Evolutionary conservation across 1,140 invertebrate species (phyloP).

Genomic region (Diuraphis noxia): DNA sequence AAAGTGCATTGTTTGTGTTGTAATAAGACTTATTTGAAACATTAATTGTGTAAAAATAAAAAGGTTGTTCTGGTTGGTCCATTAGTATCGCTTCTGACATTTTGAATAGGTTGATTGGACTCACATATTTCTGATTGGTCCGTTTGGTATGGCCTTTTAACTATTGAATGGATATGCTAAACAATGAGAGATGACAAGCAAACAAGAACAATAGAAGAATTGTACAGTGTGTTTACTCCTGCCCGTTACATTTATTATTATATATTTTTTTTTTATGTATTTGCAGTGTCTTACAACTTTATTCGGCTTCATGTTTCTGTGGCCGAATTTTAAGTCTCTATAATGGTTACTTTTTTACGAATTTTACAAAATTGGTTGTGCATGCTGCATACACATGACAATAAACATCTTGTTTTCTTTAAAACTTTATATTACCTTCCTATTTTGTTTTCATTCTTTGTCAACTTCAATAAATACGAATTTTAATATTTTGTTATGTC

Average conservation of each 20-base stretch:
- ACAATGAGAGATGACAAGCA: not conserved
- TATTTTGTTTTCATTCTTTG: not conserved
- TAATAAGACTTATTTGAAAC: not conserved
- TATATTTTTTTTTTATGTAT: not conserved
- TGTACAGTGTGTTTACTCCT: not conserved
- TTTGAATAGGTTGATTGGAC: not conserved
- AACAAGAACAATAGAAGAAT: not conserved
- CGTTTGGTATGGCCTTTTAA: not conserved
- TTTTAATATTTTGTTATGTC: not conserved
- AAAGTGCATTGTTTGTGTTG: not conserved
- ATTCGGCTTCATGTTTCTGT: not conserved
- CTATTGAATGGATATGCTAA: not conserved
- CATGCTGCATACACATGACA: not conserved
- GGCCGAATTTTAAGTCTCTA: not conserved
- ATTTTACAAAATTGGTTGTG: not conserved
- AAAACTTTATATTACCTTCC: not conserved
- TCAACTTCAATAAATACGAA: not conserved
- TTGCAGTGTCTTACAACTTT: not conserved
- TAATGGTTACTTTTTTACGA: not conserved
- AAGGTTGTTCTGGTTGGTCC: not conserved
- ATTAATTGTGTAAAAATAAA: constrained; percentile 3
- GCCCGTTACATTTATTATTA: not conserved
- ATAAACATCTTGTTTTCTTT: not conserved
- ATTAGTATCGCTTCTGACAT: not conserved
- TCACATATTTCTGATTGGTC: not conserved